Percentiles rank a stretch among this genome's conserved stretches.
Evolutionary conservation across 37 sponge, comb jelly and placozoan species (phyloP).

Genomic region (Aplysina aerophoba): DNA sequence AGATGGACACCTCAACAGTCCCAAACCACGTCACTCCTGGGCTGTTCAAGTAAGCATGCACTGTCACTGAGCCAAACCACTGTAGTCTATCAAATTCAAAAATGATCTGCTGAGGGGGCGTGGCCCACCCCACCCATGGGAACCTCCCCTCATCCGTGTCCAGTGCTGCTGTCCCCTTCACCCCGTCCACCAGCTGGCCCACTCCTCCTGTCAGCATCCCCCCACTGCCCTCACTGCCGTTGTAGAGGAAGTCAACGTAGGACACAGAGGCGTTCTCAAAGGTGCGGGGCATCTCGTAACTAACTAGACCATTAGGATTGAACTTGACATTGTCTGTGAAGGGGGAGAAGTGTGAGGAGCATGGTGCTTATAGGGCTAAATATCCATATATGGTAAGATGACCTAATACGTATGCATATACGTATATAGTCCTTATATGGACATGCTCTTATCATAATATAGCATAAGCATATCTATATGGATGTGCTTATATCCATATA

Average conservation of each 20-base stretch:
- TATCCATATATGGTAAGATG: too few relatives aligned
- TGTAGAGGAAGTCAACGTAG: not conserved
- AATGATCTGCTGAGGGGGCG: not conserved
- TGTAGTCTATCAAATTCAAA: not conserved
- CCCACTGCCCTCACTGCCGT: not conserved
- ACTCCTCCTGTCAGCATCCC: not conserved
- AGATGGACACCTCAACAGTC: not conserved
- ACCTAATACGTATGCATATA: too few relatives aligned
- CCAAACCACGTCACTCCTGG: not conserved
- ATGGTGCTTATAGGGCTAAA: too few relatives aligned
- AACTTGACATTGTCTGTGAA: not conserved
- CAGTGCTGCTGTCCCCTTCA: not conserved
- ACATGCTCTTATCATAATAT: too few relatives aligned
- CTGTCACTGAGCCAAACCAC: not conserved
- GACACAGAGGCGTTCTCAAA: not conserved
- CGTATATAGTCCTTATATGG: too few relatives aligned
- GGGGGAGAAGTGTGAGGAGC: too few relatives aligned
- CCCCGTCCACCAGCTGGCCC: slow-evolving; percentile 14
- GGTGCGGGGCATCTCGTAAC: not conserved
- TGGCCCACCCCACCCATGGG: slow-evolving; percentile 6
- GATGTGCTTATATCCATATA: too few relatives aligned
- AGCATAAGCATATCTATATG: too few relatives aligned
- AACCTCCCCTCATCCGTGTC: not conserved
- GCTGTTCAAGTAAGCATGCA: not conserved
- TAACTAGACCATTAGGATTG: not conserved